Conservation (phyloP, 2,888 invertebrate genomes). For the Pseudococcus longispinus region DNA sequence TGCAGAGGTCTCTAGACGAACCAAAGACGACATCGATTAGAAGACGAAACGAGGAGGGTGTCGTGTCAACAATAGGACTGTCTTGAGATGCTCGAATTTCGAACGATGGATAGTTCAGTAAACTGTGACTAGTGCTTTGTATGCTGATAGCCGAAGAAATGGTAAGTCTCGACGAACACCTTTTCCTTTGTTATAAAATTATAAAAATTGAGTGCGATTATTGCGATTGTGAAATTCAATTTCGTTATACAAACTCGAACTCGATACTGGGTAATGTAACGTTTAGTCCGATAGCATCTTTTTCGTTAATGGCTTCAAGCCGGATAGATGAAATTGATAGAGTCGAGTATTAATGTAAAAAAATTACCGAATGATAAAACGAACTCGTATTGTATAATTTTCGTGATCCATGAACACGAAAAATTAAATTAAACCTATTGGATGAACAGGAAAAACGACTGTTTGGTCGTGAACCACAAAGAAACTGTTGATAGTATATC, state of each 20-base stretch:
- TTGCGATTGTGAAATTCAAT: background rate
- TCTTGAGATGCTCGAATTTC: too few species aligned
- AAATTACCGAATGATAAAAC: conserved; percentile 11
- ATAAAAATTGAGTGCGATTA: background rate
- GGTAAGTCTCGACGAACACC: too few species aligned
- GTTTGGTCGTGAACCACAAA: conserved; percentile 36
- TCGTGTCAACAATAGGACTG: too few species aligned
- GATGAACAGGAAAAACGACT: conserved; percentile 27
- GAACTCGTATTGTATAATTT: conserved; percentile 28
- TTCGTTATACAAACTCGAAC: background rate
- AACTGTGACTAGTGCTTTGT: background rate
- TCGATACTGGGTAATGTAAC: background rate
- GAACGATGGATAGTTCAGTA: too few species aligned
- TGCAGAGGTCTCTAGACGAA: background rate
- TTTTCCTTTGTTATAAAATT: background rate
- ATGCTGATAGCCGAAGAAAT: background rate
- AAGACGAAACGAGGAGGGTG: too few species aligned
- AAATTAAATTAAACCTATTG: conserved; percentile 42
- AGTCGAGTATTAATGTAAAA: background rate
- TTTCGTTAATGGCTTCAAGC: background rate
- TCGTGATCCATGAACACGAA: conserved; percentile 36
- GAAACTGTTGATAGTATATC: conserved; percentile 30
- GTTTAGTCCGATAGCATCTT: background rate
- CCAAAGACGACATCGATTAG: too few species aligned
- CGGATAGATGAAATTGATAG: conserved; percentile 20